Percentiles rank a stretch among this genome's conserved stretches.
phyloP scores from a whole-genome alignment of 2,888 invertebrate genomes.

The Nycteola revayana region DNA sequence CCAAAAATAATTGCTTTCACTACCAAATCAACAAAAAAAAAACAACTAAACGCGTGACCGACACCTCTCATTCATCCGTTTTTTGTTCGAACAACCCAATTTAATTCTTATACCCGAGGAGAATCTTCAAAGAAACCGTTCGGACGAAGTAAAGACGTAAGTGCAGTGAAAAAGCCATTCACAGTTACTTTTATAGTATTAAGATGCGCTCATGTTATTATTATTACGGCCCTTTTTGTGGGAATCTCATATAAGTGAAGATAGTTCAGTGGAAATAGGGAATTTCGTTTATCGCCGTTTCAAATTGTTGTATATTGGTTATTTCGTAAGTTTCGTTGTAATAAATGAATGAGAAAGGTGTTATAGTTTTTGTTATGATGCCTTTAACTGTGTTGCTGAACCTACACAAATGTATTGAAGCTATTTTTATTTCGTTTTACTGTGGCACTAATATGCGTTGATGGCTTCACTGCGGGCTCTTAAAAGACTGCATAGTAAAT shows the following conservation, averaged over 20 bases:
- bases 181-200: constrained; percentile 48
- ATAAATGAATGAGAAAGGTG: neutral
- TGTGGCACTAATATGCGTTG: too few relatives aligned
- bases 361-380: neutral
- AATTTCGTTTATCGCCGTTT: constrained; percentile 23
- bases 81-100: constrained; percentile 62
- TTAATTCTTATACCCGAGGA: constrained; percentile 66
- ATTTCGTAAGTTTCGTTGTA: constrained; percentile 24
- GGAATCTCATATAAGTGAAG: constrained; percentile 16
- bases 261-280: constrained; percentile 26
- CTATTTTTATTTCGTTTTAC: too few relatives aligned
- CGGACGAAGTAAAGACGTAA: constrained; percentile 36
- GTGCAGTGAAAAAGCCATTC: constrained; percentile 50
- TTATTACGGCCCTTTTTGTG: constrained; percentile 36
- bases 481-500: too few relatives aligned
- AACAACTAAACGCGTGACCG: constrained; percentile 13
- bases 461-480: too few relatives aligned
- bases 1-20: neutral
- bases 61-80: constrained; percentile 41
- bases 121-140: constrained; percentile 69
- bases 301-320: constrained; percentile 25
- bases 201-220: constrained; percentile 48
- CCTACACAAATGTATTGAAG: too few relatives aligned
- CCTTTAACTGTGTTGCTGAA: too few relatives aligned
- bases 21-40: too few relatives aligned